Percentiles rank a stretch among this genome's conserved stretches.
phyloP scores from a whole-genome alignment of 2,888 invertebrate genomes.

The Hoplodrina ambigua region DNA sequence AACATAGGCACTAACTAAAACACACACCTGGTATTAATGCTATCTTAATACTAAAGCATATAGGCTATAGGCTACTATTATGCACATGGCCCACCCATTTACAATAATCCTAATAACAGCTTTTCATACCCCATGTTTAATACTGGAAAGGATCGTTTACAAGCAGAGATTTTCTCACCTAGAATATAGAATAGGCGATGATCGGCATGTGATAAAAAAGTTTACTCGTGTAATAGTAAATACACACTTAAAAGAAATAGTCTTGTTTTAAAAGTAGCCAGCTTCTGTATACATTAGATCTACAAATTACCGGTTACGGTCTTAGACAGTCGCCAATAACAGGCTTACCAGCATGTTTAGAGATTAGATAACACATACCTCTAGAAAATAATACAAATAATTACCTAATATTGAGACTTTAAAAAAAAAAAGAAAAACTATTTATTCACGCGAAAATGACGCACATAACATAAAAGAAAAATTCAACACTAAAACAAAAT shows the following conservation, averaged over 20 bases:
- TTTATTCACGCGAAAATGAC: no score
- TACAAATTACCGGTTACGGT: no score
- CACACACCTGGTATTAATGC: slow-evolving; percentile 9
- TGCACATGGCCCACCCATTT: slow-evolving; percentile 26
- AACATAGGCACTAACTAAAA: not conserved
- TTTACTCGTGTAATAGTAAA: no score
- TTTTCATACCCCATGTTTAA: slow-evolving; percentile 26
- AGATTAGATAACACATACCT: no score
- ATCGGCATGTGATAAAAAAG: not conserved
- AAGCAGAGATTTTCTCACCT: not conserved
- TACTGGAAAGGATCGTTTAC: slow-evolving; percentile 11
- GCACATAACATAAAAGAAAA: no score
- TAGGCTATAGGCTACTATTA: slow-evolving; percentile 6
- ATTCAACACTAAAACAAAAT: no score
- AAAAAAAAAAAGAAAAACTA: no score
- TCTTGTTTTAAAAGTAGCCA: not conserved
- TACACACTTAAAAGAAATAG: not conserved
- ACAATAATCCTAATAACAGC: slow-evolving; percentile 6
- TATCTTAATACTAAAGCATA: slow-evolving; percentile 15
- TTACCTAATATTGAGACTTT: no score
- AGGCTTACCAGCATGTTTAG: no score
- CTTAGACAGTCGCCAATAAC: no score
- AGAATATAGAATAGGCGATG: not conserved
- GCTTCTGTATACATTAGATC: no score
- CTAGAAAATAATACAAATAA: no score